These are phyloP conservation scores for Watsonalla binaria DNA, from an alignment of 2,888 invertebrate species.

Conservation along the genomic window DNA sequence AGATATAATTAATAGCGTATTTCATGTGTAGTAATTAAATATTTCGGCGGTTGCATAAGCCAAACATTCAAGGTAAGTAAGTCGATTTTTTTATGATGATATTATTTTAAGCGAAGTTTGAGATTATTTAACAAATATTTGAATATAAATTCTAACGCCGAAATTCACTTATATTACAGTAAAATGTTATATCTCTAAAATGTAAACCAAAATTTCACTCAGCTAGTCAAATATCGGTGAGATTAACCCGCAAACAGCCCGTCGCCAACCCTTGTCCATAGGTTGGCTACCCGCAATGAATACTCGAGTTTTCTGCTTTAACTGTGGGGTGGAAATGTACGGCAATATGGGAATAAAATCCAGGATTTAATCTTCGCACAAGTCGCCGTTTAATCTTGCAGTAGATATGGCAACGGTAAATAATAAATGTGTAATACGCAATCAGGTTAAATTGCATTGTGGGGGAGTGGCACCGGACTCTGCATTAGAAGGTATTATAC, in stretches of 20 bases:
- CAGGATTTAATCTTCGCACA: slow-evolving; percentile 73
- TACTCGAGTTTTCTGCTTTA: slow-evolving; percentile 69
- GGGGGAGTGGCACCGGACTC: slow-evolving; percentile 25
- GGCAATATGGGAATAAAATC: slow-evolving; percentile 73
- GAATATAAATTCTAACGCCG: no score
- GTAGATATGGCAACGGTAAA: slow-evolving; percentile 68
- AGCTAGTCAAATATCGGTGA: slow-evolving; percentile 11
- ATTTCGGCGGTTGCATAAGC: no score
- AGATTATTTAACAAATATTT: no score
- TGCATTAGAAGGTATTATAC: slow-evolving; percentile 21
- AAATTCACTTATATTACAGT: slow-evolving; percentile 1
- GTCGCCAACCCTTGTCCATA: slow-evolving; percentile 51
- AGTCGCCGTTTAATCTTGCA: slow-evolving; percentile 73
- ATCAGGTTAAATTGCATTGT: slow-evolving; percentile 65
- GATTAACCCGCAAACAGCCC: slow-evolving; percentile 24
- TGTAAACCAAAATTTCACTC: slow-evolving; percentile 3
- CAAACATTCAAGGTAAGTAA: no score
- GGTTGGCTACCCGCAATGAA: slow-evolving; percentile 70
- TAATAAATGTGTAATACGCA: slow-evolving; percentile 70
- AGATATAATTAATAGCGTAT: no score
- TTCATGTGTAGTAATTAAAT: no score
- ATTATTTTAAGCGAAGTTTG: no score
- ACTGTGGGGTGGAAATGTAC: slow-evolving; percentile 64
- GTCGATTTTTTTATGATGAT: no score
- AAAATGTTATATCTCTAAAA: background rate